Base-by-base conservation (phyloP, 92 coral and sea anemone genomes). In the Porites lobata region DNA sequence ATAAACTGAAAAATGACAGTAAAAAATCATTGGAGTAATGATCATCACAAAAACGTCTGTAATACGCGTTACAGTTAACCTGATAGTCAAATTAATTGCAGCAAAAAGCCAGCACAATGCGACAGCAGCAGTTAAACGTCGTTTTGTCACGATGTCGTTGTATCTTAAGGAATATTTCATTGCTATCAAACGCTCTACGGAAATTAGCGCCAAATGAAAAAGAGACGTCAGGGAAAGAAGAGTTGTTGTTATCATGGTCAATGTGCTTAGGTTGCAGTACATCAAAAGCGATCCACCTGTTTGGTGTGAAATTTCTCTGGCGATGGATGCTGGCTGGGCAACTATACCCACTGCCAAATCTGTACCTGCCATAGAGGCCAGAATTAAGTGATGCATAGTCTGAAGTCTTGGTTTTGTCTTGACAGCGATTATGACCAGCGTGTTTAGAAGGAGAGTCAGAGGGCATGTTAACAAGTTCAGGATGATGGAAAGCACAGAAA, bases 51-150 rank as follows among this genome's bases (percentile, higher is more conserved):
- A 9, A 13, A 21, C n/a, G 32, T 9, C 21, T n/a, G 32, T 9
- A n/a, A 24, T 13, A 2, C 19, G 32, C 62, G 15, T 57, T 57
- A 9, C 15, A 15, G 11, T 57, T 24, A 17, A n/a, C 21, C 32
- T 9, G 9, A 17, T 9, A 8, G 19, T 21, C 9, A 18, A 24
- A 66, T n/a, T 8, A 66, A 24, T 57, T 15, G 15, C 19, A 2
- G n/a, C 72, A n/a, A 66, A n/a, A n/a, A 24, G 24, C 72, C 72
- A 66, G n/a, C 72, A 9, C 15, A 66, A n/a, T n/a, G 32, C 72
- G n/a, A 66, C 72, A 9, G 26, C n/a, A 13, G 19, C 21, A 66
- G 72, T 17, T 66, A 66, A n/a, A 66, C 72, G 72, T 18, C 19
- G n/a, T 66, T n/a, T n/a, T 18, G 72, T 66, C 21, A 66, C 72